Percentiles rank a stretch among this genome's conserved stretches.
Evolutionary conservation across 2,113 vertebrate species (phyloP).

Genomic region (Peromyscus leucopus): DNA sequence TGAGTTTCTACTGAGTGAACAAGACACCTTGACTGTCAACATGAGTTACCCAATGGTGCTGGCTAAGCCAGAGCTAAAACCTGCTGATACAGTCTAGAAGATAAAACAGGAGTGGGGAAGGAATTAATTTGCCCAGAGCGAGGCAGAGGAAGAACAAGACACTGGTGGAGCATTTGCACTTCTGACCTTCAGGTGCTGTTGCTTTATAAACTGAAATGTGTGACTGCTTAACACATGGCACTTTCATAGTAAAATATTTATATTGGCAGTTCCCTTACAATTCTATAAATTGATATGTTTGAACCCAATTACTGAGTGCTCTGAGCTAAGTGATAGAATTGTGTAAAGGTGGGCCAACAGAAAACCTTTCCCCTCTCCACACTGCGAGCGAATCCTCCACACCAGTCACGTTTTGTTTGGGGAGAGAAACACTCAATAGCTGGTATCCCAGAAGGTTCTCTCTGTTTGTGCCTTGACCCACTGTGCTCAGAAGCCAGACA

Average conservation of each 20-base stretch:
- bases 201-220: conserved; percentile 35
- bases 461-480: not conserved
- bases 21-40: not conserved
- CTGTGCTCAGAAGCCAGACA: not conserved
- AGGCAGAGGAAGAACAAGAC: not conserved
- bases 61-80: conserved; percentile 42
- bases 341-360: not conserved
- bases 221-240: conserved; percentile 24
- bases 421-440: not conserved
- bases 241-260: not conserved
- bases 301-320: not conserved
- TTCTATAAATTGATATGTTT: not conserved
- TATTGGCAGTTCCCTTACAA: not conserved
- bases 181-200: not conserved
- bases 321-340: not conserved
- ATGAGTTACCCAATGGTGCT: not conserved
- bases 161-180: not conserved
- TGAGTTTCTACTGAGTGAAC: conserved; percentile 10
- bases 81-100: conserved; percentile 3
- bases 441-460: not conserved
- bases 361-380: not conserved
- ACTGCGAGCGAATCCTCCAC: not conserved
- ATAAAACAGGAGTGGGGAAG: not conserved
- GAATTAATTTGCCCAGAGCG: not conserved
- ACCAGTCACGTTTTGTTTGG: not conserved